Base-by-base conservation (phyloP, 1,140 invertebrate species). In the Drosophila triauraria region DNA sequence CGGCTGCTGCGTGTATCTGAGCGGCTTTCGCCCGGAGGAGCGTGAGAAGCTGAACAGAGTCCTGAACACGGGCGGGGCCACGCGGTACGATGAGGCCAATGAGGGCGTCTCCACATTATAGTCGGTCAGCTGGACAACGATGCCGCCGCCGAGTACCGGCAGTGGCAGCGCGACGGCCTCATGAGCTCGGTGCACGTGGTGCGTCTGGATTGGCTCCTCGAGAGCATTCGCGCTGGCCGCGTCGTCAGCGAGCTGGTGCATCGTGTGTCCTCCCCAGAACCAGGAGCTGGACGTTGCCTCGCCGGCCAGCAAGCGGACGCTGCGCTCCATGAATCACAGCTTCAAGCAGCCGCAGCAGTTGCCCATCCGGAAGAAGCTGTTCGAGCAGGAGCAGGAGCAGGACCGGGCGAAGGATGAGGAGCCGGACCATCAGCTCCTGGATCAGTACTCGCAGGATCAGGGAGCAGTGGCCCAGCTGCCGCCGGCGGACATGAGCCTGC, bases 71-170 rank as follows among this genome's bases (percentile, higher is more conserved):
- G 96, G 96, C 25, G 97, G 97, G 42, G 98, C 96, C 32, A 96
- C 96, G 12, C 94, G 97, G 71, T 96, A 97, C 71, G 96, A 96
- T 83, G 94, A 95, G 54, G 94, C 97, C 56, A 95, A 95, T 75
- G 96, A 96, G 56, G 94, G 95, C 75, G 94, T 98, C 5, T 97
- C 97, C 97, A 98, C 93, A 95, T 97, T 35, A 94, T 97, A 25
- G 94, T 97, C 23, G 96, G 96, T 2, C 95, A 96, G 75, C 60
- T 93, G 42, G 93, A 93, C 10, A 82, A 83, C 35, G 51, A 23
- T 35, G 50, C 50, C 5, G 50, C 50, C 10, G 38, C 48, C 3
- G 91, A 87, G n/a, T 81, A 85, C 17, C 17, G 61, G 8, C 64
- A 88, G n/a, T 92, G 91, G 91, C 77, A 92, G 48, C 51, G 51